Evolutionary conservation across 2,797 vertebrate genomes (phyloP).

Genomic region (Labroides dimidiatus): DNA sequence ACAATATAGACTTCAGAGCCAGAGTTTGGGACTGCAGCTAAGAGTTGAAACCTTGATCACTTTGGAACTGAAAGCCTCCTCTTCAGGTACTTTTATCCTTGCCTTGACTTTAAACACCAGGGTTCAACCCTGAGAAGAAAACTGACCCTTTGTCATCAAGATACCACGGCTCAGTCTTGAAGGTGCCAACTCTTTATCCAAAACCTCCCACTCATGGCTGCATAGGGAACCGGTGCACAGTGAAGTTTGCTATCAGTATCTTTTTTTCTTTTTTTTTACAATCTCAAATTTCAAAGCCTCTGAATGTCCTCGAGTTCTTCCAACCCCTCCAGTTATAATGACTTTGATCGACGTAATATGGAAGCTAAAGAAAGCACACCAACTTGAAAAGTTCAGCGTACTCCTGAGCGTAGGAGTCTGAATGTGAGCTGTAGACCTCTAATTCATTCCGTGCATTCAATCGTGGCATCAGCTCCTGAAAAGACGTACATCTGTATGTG

Average conservation of each 20-base stretch:
- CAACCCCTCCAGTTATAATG: neutral
- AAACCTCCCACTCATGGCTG: neutral
- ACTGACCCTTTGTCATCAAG: neutral
- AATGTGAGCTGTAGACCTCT: slow-evolving; percentile 2
- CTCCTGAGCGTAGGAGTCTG: neutral
- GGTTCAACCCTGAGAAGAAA: neutral
- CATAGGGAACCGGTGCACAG: neutral
- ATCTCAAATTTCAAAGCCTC: neutral
- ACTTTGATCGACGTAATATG: neutral
- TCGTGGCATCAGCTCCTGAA: neutral
- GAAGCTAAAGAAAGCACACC: too few relatives aligned
- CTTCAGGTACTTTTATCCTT: neutral
- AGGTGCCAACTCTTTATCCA: neutral
- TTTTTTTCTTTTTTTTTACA: neutral
- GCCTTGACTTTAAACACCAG: neutral
- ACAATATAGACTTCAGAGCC: too few relatives aligned
- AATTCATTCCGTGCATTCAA: slow-evolving; percentile 15
- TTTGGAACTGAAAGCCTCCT: too few relatives aligned
- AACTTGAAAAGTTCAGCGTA: neutral
- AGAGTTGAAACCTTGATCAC: too few relatives aligned
- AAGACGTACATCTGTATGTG: neutral
- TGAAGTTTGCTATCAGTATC: neutral
- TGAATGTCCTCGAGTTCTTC: neutral
- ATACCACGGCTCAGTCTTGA: neutral
- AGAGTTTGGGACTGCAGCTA: neutral